These are phyloP conservation scores for Emmelina monodactyla DNA, from an alignment of 2,888 invertebrate genomes.

Conservation along the genomic window DNA sequence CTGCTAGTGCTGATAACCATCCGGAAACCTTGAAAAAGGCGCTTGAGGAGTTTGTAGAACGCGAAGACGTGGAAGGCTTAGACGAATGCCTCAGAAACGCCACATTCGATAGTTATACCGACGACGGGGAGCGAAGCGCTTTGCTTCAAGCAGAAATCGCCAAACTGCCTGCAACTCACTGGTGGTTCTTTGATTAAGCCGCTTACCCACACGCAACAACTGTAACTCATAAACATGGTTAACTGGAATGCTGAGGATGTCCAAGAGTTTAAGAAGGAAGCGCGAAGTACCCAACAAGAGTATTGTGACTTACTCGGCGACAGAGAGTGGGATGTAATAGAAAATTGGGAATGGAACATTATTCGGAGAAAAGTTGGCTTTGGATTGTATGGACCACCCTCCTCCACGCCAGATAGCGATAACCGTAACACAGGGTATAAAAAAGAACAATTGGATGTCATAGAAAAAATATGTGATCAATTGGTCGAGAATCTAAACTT, in stretches of 20 bases:
- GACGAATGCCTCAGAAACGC: constrained; percentile 6
- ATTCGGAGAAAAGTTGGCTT: constrained; percentile 9
- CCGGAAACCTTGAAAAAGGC: background rate
- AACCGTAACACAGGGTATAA: constrained; percentile 6
- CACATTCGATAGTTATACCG: constrained; percentile 4
- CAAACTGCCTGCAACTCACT: constrained; percentile 6
- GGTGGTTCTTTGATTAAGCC: constrained; percentile 7
- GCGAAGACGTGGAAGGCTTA: constrained; percentile 4
- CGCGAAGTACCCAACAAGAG: constrained; percentile 5
- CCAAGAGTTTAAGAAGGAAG: constrained; percentile 5
- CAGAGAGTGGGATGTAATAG: constrained; percentile 7
- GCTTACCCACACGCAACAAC: background rate
- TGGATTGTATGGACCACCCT: constrained; percentile 7
- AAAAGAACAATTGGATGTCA: constrained; percentile 6
- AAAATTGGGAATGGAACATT: constrained; percentile 3
- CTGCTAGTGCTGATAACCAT: background rate
- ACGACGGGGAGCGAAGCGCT: constrained; percentile 5
- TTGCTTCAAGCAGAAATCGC: constrained; percentile 3
- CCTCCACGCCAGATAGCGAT: background rate
- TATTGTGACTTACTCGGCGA: constrained; percentile 8
- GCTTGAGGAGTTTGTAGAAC: constrained; percentile 4
- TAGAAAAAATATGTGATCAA: too few relatives aligned
- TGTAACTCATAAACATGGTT: constrained; percentile 8
- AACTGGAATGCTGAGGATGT: constrained; percentile 8
- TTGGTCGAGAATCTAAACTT: too few relatives aligned